These are phyloP conservation scores for Calidris pygmaea DNA, from an alignment of 2,113 vertebrate species.

Conservation along the genomic window DNA sequence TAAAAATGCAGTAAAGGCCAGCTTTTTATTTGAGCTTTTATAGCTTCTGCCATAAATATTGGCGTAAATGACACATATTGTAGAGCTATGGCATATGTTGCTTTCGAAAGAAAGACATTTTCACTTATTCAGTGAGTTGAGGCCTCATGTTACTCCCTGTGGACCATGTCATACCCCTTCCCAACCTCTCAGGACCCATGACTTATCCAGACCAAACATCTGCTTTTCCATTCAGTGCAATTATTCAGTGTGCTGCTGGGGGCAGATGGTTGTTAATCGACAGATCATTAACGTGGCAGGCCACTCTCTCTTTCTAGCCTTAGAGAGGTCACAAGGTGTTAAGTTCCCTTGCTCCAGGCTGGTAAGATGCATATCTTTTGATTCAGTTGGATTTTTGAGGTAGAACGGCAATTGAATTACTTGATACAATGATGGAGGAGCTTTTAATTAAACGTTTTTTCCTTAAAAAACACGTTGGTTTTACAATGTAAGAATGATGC, in stretches of 20 bases:
- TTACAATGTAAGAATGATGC: background rate
- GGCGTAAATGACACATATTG: background rate
- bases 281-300: conserved; percentile 48
- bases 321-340: conserved; percentile 46
- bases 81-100: conserved; percentile 34
- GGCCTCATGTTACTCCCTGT: conserved; percentile 34
- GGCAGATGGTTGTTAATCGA: conserved; percentile 63
- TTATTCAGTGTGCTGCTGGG: conserved; percentile 15
- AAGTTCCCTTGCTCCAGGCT: conserved; percentile 43
- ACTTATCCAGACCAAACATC: conserved; percentile 44
- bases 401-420: background rate
- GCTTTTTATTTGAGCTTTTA: background rate
- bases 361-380: background rate
- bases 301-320: conserved; percentile 27
- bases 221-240: conserved; percentile 49
- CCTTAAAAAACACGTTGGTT: background rate
- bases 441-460: conserved; percentile 19
- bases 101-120: conserved; percentile 40
- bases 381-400: background rate
- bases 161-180: conserved; percentile 21
- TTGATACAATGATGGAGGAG: background rate
- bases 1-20: background rate
- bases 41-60: background rate
- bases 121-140: conserved; percentile 24
- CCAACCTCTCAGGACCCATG: conserved; percentile 34